Conservation (phyloP, 2,113 vertebrate species). For the Pungitius pungitius region DNA sequence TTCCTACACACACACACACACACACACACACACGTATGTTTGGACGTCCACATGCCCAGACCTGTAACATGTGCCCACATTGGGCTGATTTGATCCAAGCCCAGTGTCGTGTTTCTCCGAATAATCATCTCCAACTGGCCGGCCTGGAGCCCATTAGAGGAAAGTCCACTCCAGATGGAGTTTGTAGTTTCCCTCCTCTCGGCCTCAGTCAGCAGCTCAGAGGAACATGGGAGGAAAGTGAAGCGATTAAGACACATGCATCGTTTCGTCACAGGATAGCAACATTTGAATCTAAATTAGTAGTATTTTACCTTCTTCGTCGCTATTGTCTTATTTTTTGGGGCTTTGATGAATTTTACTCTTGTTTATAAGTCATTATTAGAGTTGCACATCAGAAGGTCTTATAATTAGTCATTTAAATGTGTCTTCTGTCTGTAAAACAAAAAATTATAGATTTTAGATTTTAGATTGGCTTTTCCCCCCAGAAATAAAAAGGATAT, state of each 20-base stretch:
- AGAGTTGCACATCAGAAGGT: neutral
- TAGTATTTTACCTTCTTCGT: neutral
- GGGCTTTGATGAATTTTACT: neutral
- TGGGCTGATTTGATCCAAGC: constrained; percentile 30
- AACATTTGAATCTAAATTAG: no score
- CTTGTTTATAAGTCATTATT: neutral
- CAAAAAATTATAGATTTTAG: neutral
- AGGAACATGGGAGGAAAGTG: neutral
- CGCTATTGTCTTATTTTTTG: neutral
- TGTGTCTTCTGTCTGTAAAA: neutral
- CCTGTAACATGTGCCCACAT: constrained; percentile 38
- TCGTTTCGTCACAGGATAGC: neutral
- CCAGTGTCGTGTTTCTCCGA: constrained; percentile 48
- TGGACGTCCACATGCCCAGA: constrained; percentile 13
- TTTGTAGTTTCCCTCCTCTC: constrained; percentile 19
- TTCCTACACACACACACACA: constrained; percentile 8
- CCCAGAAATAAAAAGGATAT: neutral
- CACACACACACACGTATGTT: constrained; percentile 15
- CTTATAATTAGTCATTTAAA: neutral
- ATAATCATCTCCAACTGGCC: constrained; percentile 53
- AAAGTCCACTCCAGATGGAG: constrained; percentile 16
- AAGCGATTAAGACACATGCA: neutral
- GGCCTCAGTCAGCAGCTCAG: constrained; percentile 7
- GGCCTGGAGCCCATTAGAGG: constrained; percentile 20
- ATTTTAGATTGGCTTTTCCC: neutral